Evolutionary conservation across 2,888 invertebrate species (phyloP), one percentile per base, ranked within the genome.

Genomic region (Rhyacophila evoluta): DNA sequence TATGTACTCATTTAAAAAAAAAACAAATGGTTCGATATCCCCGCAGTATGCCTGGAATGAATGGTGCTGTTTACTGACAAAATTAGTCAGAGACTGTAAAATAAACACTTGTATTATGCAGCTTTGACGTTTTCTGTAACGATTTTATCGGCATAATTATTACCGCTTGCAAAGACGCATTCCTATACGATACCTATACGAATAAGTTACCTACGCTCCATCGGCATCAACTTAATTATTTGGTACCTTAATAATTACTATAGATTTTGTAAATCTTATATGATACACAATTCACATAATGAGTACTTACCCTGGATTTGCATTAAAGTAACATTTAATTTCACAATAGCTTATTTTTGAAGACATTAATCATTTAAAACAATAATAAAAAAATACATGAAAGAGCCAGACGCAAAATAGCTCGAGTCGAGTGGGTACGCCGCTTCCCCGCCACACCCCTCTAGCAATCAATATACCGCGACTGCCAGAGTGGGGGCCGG

Each of bases 371-470:
- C 77, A 89, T 88, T 87, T 86, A 86, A 89, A 88, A 88, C 83
- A 83, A 83, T 82, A 89, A 89, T 89, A 88, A 89, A 69, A 70
- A 89, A 89, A 89, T 89, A 89, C 89, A 89, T 89, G 89, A 89
- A 89, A 89, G 89, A 89, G 89, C 88, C 89, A 89, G 89, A 89
- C 89, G 89, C 89, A 89, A 90, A 89, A 90, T 84, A 88, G 89
- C 89, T 89, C 89, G 89, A 89, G 89, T 89, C 89, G 89, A 89
- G 89, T 89, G 89, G 89, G 89, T 89, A 89, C 89, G 89, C 89
- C 88, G 88, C 89, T 87, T 89, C 89, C 89, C 89, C 89, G 89
- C 87, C 88, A 85, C 79, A 72, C 81, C 79, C 77, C 82, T 78
- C 79, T 55, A n/a, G 37, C 77, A 79, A 79, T 81, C 86, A 87